Conservation (phyloP, 1,140 invertebrate genomes). For the Zelostemma sp. region DNA sequence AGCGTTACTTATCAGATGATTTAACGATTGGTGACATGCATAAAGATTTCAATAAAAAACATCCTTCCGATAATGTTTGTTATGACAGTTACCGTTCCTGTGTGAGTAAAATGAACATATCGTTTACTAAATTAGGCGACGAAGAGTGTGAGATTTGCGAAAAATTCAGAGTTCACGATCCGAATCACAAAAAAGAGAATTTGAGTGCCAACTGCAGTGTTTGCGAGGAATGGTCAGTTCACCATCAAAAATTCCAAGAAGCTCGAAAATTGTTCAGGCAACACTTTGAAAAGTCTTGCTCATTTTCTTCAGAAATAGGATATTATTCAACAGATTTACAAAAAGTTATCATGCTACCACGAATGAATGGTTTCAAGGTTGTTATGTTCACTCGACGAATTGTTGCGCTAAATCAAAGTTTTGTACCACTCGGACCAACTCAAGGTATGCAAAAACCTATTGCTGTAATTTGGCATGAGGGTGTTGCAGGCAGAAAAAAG, state of each 20-base stretch:
- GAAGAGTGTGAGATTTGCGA: slow-evolving; percentile 49
- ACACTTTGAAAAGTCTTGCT: neutral
- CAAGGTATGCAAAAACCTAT: slow-evolving; percentile 12
- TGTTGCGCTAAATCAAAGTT: slow-evolving; percentile 28
- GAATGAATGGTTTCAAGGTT: slow-evolving; percentile 49
- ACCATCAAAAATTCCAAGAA: neutral
- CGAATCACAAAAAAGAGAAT: neutral
- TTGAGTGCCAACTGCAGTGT: neutral
- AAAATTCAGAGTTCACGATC: slow-evolving; percentile 25
- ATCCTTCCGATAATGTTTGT: slow-evolving; percentile 24
- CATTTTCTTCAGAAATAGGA: slow-evolving; percentile 22
- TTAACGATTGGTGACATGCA: slow-evolving; percentile 45
- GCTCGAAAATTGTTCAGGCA: too few species aligned
- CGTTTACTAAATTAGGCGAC: slow-evolving; percentile 44
- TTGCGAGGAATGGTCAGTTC: slow-evolving; percentile 12
- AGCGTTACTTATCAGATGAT: slow-evolving; percentile 46
- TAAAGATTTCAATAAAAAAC: slow-evolving; percentile 39
- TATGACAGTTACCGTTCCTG: slow-evolving; percentile 5
- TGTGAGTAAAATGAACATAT: slow-evolving; percentile 31
- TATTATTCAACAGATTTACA: slow-evolving; percentile 41
- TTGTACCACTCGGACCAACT: slow-evolving; percentile 25
- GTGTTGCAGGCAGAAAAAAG: slow-evolving; percentile 28
- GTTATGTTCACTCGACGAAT: slow-evolving; percentile 31
- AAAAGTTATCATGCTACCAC: slow-evolving; percentile 56
- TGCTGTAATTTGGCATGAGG: slow-evolving; percentile 39